Evolutionary conservation across 2,888 invertebrate species (phyloP), one percentile per base, ranked within the genome.

Genomic region (Heteropelma amictum): DNA sequence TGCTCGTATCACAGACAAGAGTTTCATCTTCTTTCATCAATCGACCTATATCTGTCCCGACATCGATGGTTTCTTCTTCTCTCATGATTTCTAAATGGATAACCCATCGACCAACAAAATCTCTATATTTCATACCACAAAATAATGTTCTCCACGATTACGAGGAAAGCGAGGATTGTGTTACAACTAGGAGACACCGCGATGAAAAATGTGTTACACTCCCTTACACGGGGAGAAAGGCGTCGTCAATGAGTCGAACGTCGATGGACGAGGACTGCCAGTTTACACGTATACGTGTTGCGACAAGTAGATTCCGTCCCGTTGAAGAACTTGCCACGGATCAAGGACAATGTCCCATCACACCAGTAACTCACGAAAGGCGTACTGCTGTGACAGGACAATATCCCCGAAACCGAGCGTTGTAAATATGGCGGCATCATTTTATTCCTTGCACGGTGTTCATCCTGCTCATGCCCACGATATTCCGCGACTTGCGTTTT

Each of bases 321-420:
- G 61, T 14, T 35, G 61, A 72, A 49, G 71, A 70, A 71, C 58
- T 42, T 68, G 69, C 78, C 61, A 70, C 79, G 85, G 82, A 84
- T 92, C 93, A 91, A 91, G 93, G 93, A 92, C 93, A 92, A 95
- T 96, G 96, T 96, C 96, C 95, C 93, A 95, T 92, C 93, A 93
- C 95, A 96, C 95, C 96, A 96, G 96, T 96, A 96, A 92, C 88
- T 91, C 90, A 90, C 83, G 90, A 88, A 90, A 91, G 90, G 90
- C 93, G 94, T 96, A 96, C 96, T 96, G 96, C 96, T 96, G 96
- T 96, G 96, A 96, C 96, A 96, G 96, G 96, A 97, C 96, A 97
- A 97, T 96, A 96, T 96, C 93, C 94, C 93, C 92, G 94, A 93
- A 92, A 90, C 90, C 91, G 91, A 90, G 72, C 77, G 64, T 54